A percentile compares a stretch with the other conserved stretches of the same genome.
These are phyloP conservation scores for Typhlichthys subterraneus DNA, from an alignment of 2,797 vertebrate genomes.

Conservation along the genomic window DNA sequence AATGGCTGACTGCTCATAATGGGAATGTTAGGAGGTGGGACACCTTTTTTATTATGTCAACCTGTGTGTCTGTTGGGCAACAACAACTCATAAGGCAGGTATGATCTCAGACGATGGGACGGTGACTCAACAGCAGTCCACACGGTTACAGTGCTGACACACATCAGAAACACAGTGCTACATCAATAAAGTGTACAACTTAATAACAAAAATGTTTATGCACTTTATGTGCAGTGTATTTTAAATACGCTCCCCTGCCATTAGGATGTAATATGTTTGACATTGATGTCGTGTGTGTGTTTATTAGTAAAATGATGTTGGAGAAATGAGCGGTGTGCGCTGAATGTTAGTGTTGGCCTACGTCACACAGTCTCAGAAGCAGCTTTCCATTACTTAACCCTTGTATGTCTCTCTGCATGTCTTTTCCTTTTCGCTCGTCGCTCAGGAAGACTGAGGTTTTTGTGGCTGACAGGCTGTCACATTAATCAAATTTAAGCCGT, in stretches of 20 bases:
- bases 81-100: conserved; percentile 34
- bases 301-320: conserved; percentile 18
- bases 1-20: conserved; percentile 11
- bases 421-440: neutral
- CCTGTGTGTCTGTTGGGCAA: neutral
- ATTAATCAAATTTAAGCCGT: conserved; percentile 24
- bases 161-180: too few relatives aligned
- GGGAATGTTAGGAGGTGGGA: neutral
- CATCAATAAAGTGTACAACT: neutral
- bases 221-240: neutral
- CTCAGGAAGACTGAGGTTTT: conserved; percentile 19
- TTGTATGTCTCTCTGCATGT: neutral
- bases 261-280: neutral
- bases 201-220: neutral
- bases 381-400: too few relatives aligned
- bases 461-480: conserved; percentile 8
- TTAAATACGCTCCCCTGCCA: neutral
- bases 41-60: conserved; percentile 17
- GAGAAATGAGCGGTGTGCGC: conserved; percentile 39
- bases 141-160: too few relatives aligned
- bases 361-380: conserved; percentile 7
- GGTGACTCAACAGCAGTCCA: too few relatives aligned
- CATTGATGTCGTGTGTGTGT: neutral
- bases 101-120: conserved; percentile 1
- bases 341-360: conserved; percentile 31